Base-by-base conservation (phyloP, 2,797 vertebrate species). In the Pipistrellus pygmaeus region DNA sequence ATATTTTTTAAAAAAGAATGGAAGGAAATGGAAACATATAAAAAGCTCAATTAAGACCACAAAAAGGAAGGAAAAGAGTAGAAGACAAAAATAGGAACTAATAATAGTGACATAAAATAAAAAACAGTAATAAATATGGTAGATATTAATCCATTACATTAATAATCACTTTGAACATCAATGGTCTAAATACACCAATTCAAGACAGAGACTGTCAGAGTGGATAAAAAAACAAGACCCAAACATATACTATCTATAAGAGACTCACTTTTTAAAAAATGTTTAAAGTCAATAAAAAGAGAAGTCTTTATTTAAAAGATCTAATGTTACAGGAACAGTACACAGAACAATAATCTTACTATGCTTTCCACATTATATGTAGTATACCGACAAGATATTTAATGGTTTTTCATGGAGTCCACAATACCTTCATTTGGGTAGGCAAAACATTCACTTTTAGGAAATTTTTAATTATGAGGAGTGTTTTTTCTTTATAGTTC, bases 251-350 rank as follows among this genome's bases (percentile, higher is more conserved):
- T 51, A 32, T 25, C 44, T 51, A 68, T 3, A 25, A 84, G 44
- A 84, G 68, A 66, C n/a, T 84, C 62, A 51, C 21, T 77, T 77
- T 77, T 77, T 1, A 77, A 53, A 35, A 77, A 77, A 35, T 35
- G n/a, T 77, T 82, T 64, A 46, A 98, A 98, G 98, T 97, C 98
- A 98, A 98, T 98, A 98, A 98, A 98, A 98, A 98, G 97, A 98
- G 97, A 98, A 98, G 98, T 98, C 97, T 98, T 98, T 98, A 98
- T 98, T 98, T 98, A 98, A 98, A 98, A 98, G 98, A 90, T 98
- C 98, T 98, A 98, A 98, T 98, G 97, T 98, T 98, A 98, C 98
- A 98, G 98, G 98, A 98, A 98, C 98, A 98, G 97, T 98, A 98
- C 98, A 98, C 98, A 98, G 98, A 98, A 98, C 98, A 97, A 98